A percentile compares a stretch with the other conserved stretches of the same genome.
Evolutionary conservation across 2,888 invertebrate genomes (phyloP).

Genomic region (Nasonovia ribisnigri): DNA sequence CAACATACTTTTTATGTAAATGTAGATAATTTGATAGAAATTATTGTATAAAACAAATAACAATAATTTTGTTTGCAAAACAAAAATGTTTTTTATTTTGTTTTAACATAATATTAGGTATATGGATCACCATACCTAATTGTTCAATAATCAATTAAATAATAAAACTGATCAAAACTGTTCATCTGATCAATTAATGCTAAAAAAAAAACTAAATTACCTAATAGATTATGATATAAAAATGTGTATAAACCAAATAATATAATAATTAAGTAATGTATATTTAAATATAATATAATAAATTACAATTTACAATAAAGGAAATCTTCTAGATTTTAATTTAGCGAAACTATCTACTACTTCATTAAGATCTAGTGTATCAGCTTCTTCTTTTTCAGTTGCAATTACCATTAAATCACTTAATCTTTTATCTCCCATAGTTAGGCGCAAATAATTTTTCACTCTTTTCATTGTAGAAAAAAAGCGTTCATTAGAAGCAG

Average conservation of each 20-base stretch:
- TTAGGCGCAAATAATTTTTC: slow-evolving; percentile 8
- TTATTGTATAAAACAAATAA: too few species aligned
- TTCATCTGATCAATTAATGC: too few species aligned
- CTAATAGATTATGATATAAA: too few species aligned
- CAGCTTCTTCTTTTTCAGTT: not conserved
- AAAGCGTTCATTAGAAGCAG: not conserved
- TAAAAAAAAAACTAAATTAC: too few species aligned
- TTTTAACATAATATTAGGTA: too few species aligned
- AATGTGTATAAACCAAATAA: not conserved
- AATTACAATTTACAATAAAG: not conserved
- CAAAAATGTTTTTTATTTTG: too few species aligned
- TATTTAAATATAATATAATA: not conserved
- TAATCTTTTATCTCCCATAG: not conserved
- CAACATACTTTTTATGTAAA: too few species aligned
- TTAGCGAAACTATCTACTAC: not conserved
- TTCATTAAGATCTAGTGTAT: not conserved
- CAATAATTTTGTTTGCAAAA: too few species aligned
- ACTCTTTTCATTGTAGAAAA: slow-evolving; percentile 5
- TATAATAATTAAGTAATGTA: slow-evolving; percentile 13
- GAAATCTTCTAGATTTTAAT: not conserved
- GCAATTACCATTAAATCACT: slow-evolving; percentile 23
- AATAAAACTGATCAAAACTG: too few species aligned
- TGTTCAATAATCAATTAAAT: too few species aligned
- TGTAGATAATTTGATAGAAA: too few species aligned
- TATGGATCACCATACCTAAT: too few species aligned